These are phyloP conservation scores for Eunapius fragilis DNA, from an alignment of 37 sponge, comb jelly and placozoan species.

Conservation along the genomic window DNA sequence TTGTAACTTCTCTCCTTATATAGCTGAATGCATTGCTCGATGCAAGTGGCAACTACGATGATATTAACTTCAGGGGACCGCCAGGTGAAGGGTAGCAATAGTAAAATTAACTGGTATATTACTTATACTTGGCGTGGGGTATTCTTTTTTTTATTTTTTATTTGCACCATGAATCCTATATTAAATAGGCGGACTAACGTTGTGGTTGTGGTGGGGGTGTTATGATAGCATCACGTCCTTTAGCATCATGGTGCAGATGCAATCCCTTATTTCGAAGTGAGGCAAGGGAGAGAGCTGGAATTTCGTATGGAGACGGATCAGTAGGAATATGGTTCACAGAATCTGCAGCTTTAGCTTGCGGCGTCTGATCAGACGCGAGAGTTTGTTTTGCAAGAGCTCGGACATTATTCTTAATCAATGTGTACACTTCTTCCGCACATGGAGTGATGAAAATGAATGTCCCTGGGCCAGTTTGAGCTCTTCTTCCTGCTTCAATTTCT, in stretches of 20 bases:
- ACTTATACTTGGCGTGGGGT: too few species aligned
- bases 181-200: too few species aligned
- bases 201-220: background rate
- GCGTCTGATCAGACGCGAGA: background rate
- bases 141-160: too few species aligned
- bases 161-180: too few species aligned
- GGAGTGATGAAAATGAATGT: background rate
- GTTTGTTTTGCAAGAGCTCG: background rate
- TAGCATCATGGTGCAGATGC: background rate
- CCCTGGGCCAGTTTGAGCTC: slow-evolving; percentile 1
- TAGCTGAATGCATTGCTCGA: too few species aligned
- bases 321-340: too few species aligned
- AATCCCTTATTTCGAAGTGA: background rate
- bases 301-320: background rate
- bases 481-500: slow-evolving; percentile 13
- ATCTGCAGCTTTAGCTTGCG: too few species aligned
- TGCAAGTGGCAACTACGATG: too few species aligned
- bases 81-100: too few species aligned
- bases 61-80: too few species aligned
- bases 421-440: slow-evolving; percentile 1
- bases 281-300: background rate
- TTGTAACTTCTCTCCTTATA: too few species aligned
- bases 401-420: background rate
- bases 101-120: too few species aligned
- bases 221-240: background rate